Evolutionary conservation across 1,140 invertebrate genomes (phyloP).

Genomic region (Meloidogyne chitwoodi): DNA sequence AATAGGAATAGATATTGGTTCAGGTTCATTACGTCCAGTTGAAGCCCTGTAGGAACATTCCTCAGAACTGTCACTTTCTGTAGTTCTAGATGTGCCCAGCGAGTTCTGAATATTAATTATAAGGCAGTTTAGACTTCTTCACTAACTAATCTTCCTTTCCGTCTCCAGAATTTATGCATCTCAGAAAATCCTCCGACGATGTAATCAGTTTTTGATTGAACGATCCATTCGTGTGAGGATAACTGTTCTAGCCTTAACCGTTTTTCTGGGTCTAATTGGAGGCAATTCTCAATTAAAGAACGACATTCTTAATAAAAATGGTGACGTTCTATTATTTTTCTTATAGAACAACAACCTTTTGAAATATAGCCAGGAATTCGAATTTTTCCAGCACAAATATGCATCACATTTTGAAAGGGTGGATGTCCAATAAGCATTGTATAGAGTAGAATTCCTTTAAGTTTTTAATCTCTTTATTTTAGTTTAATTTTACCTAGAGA

Average conservation of each 20-base stretch:
- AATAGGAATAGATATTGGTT: neutral
- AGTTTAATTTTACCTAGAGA: neutral
- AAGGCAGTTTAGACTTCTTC: neutral
- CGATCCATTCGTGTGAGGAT: neutral
- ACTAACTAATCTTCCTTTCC: neutral
- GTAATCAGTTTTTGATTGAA: neutral
- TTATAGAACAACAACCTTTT: neutral
- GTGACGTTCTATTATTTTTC: neutral
- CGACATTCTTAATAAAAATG: neutral
- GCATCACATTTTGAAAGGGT: neutral
- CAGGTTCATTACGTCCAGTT: neutral
- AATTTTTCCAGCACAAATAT: constrained; percentile 11
- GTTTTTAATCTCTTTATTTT: too few species aligned
- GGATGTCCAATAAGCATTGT: constrained; percentile 7
- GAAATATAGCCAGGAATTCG: neutral
- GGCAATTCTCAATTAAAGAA: neutral
- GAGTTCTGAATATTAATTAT: neutral
- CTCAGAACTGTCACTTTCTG: neutral
- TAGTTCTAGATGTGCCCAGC: neutral
- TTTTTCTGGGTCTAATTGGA: neutral
- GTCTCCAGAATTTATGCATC: neutral
- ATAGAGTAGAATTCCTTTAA: constrained; percentile 10
- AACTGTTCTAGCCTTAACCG: constrained; percentile 7
- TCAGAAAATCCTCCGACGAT: neutral
- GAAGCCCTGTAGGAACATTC: neutral